Evolutionary conservation across 1,140 invertebrate species (phyloP).

Genomic region (Aphaenogaster rudis): DNA sequence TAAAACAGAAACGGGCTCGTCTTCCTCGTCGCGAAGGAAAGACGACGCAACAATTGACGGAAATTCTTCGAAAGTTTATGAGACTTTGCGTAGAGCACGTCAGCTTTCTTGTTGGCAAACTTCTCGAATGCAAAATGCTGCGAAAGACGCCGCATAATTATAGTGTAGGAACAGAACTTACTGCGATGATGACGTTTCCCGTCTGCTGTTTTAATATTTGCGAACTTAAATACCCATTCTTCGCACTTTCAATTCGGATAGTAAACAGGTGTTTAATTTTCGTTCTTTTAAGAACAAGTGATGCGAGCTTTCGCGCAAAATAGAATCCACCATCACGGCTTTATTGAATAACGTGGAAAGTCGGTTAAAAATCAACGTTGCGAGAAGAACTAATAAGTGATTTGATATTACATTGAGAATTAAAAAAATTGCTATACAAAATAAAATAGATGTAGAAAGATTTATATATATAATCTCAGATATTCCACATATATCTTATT

Average conservation of each 20-base stretch:
- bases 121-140: conserved; percentile 28
- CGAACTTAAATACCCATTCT: not conserved
- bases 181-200: not conserved
- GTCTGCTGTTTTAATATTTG: conserved; percentile 42
- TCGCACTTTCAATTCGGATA: not conserved
- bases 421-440: not conserved
- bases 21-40: not conserved
- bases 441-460: not conserved
- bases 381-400: not conserved
- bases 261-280: conserved; percentile 26
- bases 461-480: not conserved
- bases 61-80: conserved; percentile 42
- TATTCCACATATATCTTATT: not conserved
- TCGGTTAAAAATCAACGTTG: not conserved
- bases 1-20: conserved; percentile 35
- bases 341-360: not conserved
- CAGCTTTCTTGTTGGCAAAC: conserved; percentile 24
- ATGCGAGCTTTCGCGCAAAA: not conserved
- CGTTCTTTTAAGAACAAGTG: not conserved
- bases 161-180: not conserved
- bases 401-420: not conserved
- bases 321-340: not conserved
- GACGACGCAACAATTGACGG: not conserved
- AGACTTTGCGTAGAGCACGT: conserved; percentile 36
- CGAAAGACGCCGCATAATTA: conserved; percentile 39